Evolutionary conservation across 2,113 vertebrate species (phyloP).

Genomic region (Rhea pennata): DNA sequence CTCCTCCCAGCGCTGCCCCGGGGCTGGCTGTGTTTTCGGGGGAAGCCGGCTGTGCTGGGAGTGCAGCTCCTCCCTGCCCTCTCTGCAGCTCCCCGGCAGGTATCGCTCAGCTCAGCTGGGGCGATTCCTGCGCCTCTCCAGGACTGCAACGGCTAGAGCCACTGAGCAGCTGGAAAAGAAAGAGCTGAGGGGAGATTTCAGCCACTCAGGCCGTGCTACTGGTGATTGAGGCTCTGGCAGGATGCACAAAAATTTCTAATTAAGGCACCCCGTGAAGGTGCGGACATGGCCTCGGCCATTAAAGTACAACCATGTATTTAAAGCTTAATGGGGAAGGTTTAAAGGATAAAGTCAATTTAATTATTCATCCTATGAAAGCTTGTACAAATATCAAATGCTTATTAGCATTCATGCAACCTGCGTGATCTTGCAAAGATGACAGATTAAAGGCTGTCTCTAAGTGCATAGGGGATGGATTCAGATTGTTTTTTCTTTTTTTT

Average conservation of each 20-base stretch:
- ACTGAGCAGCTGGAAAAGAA: not conserved
- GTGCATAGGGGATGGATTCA: not conserved
- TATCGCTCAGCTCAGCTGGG: rapidly evolving
- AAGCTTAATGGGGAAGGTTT: slow-evolving; percentile 16
- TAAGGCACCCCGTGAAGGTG: not conserved
- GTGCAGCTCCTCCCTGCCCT: not conserved
- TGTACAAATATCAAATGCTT: slow-evolving; percentile 40
- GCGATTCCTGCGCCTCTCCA: not conserved
- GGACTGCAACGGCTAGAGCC: not conserved
- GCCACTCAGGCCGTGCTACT: not conserved
- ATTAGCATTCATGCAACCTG: slow-evolving; percentile 20
- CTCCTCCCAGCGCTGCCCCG: not conserved
- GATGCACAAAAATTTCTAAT: not conserved
- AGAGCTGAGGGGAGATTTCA: not conserved
- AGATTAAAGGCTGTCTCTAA: slow-evolving; percentile 4
- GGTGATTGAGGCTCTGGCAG: not conserved
- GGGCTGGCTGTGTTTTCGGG: not conserved
- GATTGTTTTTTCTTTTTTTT: not conserved
- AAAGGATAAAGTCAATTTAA: slow-evolving; percentile 50
- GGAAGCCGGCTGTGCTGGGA: not conserved
- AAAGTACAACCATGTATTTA: not conserved
- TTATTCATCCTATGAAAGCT: slow-evolving; percentile 43
- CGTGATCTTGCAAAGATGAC: not conserved
- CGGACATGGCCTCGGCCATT: not conserved
- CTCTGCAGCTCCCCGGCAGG: not conserved